Base-by-base conservation (phyloP, 2,797 vertebrate species). In the Sebastes elongatus region DNA sequence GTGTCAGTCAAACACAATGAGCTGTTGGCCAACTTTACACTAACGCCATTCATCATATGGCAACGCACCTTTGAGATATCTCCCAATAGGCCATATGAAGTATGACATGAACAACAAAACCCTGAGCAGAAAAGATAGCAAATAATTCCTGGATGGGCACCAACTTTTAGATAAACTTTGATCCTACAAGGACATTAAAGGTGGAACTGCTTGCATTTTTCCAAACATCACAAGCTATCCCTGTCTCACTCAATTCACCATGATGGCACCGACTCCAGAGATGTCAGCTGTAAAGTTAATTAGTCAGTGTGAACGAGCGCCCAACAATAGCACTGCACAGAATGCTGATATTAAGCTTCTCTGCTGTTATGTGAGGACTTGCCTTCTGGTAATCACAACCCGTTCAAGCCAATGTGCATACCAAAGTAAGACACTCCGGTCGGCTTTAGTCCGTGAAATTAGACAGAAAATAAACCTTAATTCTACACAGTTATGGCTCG, bases 281-380 rank as follows among this genome's bases (percentile, higher is more conserved):
- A 82, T 63, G 35, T 65, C 30, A 74, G 62, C 71, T 71, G 83
- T 66, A 84, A 72, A 76, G 74, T 74, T 74, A 80, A 85, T 84
- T 80, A 80, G 76, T 78, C 76, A 69, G 73, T 70, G 61, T 79
- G 78, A 84, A 82, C 4, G 13, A 69, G 23, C 71, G 62, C 22
- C 73, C 49, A 77, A 76, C 76, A 82, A 76, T 62, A 61, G 56
- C 78, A 52, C 57, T 77, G 60, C 66, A 73, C 56, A 74, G 72
- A 65, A 71, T 55, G 49, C 60, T 35, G 67, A 78, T 81, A 72
- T 61, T 33, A 59, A 73, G 60, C 59, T 60, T 74, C 23, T 57
- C 22, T 71, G 55, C 56, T 67, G 10, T 62, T 68, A 55, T 64
- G 68, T 70, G 27, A 38, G 30, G 55, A 80, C 72, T 64, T 63